phyloP scores from a whole-genome alignment of 2,113 vertebrate genomes.

The Psilopogon haemacephalus region DNA sequence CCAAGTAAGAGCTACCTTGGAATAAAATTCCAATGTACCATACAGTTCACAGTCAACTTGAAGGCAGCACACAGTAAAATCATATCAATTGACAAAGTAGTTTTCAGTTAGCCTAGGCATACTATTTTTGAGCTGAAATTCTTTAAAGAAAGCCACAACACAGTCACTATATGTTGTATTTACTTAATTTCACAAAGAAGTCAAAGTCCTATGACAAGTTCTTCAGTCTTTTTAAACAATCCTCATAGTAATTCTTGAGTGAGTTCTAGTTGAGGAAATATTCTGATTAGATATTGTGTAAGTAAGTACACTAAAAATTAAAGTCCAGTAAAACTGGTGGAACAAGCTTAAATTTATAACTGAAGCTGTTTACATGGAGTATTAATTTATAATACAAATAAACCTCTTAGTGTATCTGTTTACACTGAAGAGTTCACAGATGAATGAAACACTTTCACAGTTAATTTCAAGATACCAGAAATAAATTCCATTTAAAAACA shows the following conservation, averaged over 20 bases:
- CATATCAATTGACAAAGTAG: background rate
- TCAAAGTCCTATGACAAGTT: background rate
- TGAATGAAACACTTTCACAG: constrained; percentile 72
- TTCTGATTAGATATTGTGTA: background rate
- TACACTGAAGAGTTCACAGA: constrained; percentile 67
- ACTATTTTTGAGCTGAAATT: background rate
- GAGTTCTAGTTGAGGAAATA: constrained; percentile 9
- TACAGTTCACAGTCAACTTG: background rate
- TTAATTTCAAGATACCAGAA: constrained; percentile 70
- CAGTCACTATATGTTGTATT: background rate
- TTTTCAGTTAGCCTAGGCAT: background rate
- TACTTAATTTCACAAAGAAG: constrained; percentile 3
- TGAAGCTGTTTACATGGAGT: constrained; percentile 50
- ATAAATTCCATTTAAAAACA: constrained; percentile 69
- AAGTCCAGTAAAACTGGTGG: constrained; percentile 55
- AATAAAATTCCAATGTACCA: background rate
- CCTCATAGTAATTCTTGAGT: background rate
- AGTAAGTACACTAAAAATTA: constrained; percentile 59
- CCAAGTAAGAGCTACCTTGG: background rate
- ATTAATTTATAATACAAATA: constrained; percentile 41
- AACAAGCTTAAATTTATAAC: constrained; percentile 57
- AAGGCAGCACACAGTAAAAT: background rate
- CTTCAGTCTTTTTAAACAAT: background rate
- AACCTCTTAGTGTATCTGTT: constrained; percentile 34
- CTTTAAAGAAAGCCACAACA: constrained; percentile 24